Conservation (phyloP, 2,113 vertebrate genomes). For the Phalacrocorax carbo region DNA sequence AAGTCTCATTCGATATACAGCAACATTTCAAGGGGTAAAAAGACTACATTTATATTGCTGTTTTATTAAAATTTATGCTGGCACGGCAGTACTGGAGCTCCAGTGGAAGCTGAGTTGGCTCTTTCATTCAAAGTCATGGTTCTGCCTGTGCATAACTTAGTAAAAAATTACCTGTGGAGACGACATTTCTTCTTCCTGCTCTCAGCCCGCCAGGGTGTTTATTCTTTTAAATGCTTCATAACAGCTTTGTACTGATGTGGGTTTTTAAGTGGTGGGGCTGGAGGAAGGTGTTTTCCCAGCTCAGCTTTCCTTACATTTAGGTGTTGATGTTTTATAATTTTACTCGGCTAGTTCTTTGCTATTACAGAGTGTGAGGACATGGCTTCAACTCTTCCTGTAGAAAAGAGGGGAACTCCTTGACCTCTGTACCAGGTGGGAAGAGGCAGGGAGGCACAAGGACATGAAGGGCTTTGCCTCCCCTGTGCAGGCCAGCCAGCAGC, state of each 20-base stretch:
- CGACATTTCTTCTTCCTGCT: background rate
- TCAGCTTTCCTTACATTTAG: background rate
- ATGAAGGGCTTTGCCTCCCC: background rate
- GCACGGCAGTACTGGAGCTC: background rate
- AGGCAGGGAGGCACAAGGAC: background rate
- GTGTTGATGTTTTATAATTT: background rate
- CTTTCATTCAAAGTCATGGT: constrained; percentile 32
- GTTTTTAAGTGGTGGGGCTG: background rate
- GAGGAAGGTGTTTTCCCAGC: background rate
- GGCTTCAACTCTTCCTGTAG: background rate
- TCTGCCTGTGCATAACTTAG: constrained; percentile 18
- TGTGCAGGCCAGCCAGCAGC: background rate
- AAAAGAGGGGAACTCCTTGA: background rate
- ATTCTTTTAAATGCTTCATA: constrained; percentile 3
- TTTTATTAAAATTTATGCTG: constrained; percentile 58
- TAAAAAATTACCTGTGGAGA: constrained; percentile 19
- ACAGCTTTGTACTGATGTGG: background rate
- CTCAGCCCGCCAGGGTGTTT: background rate
- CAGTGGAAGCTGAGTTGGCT: constrained; percentile 28
- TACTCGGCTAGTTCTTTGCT: background rate
- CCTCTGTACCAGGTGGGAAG: fast-evolving
- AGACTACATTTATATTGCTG: constrained; percentile 16
- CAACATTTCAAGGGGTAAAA: constrained; percentile 41
- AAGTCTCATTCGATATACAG: background rate
- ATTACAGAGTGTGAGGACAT: background rate